Conservation (phyloP, 2,797 vertebrate genomes). For the Dendrocincla fuliginosa region DNA sequence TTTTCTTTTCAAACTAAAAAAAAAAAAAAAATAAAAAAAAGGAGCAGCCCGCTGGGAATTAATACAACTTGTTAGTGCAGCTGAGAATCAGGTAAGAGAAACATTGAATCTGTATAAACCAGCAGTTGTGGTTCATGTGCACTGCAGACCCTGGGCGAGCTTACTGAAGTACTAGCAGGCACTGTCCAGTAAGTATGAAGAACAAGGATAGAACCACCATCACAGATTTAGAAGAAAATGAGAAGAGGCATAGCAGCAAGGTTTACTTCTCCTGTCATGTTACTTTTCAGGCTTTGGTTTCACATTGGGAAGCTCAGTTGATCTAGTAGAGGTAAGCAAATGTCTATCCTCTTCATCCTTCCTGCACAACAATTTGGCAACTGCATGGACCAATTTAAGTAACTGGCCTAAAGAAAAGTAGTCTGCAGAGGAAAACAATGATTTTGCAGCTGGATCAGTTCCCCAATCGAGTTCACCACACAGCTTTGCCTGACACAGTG, state of each 20-base stretch:
- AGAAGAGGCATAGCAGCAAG: not conserved
- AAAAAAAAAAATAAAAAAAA: no score
- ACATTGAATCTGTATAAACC: not conserved
- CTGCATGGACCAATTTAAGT: not conserved
- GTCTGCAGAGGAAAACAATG: not conserved
- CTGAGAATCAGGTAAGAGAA: not conserved
- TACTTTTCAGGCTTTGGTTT: not conserved
- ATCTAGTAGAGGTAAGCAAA: not conserved
- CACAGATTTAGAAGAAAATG: not conserved
- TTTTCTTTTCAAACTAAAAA: not conserved
- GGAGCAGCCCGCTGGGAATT: not conserved
- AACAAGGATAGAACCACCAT: not conserved
- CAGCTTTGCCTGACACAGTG: not conserved
- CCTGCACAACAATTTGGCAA: not conserved
- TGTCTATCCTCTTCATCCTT: not conserved
- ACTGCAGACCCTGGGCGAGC: not conserved
- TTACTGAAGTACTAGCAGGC: not conserved
- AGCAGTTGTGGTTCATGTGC: not conserved
- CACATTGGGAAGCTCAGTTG: not conserved
- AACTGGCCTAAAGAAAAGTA: not conserved
- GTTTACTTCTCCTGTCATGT: not conserved
- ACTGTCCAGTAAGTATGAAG: not conserved
- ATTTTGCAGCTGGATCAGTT: not conserved
- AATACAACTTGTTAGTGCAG: not conserved
- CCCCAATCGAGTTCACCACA: fast-evolving